Evolutionary conservation across 2,797 vertebrate genomes (phyloP).

Genomic region (Hippocampus kuda): DNA sequence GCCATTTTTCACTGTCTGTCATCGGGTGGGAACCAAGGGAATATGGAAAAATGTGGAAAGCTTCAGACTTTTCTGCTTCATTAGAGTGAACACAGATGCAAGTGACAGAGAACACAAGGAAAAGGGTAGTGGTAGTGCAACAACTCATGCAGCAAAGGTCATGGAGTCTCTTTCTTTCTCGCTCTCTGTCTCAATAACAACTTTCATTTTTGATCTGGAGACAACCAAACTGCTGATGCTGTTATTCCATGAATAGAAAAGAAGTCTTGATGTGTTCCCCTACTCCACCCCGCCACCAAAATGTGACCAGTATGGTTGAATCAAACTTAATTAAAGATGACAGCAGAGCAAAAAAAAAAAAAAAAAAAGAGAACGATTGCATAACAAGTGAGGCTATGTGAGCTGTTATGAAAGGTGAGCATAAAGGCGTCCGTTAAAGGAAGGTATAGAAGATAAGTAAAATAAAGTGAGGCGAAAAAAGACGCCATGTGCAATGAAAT

Average conservation of each 20-base stretch:
- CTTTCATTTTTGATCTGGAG: neutral
- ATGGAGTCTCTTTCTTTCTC: constrained; percentile 18
- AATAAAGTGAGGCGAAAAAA: constrained; percentile 18
- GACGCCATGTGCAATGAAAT: constrained; percentile 37
- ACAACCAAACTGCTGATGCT: neutral
- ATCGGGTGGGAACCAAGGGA: constrained; percentile 32
- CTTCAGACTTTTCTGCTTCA: constrained; percentile 49
- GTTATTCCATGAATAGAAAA: neutral
- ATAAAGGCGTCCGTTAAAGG: constrained; percentile 7
- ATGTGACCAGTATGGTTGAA: neutral
- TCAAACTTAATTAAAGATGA: neutral
- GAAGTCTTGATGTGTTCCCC: neutral
- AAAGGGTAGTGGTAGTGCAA: constrained; percentile 15
- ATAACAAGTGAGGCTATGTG: neutral
- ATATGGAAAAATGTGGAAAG: constrained; percentile 36
- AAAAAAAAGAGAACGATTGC: neutral
- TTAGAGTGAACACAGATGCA: constrained; percentile 44
- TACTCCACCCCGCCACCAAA: neutral
- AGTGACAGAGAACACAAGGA: constrained; percentile 45
- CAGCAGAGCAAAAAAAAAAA: neutral
- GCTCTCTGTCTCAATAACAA: neutral
- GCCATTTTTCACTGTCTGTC: constrained; percentile 46
- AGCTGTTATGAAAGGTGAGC: neutral
- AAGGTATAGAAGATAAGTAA: constrained; percentile 20
- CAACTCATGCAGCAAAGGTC: constrained; percentile 51